A percentile compares a stretch with the other conserved stretches of the same genome.
phyloP scores from a whole-genome alignment of 2,888 invertebrate genomes.

The Deladenus siricidicola region DNA sequence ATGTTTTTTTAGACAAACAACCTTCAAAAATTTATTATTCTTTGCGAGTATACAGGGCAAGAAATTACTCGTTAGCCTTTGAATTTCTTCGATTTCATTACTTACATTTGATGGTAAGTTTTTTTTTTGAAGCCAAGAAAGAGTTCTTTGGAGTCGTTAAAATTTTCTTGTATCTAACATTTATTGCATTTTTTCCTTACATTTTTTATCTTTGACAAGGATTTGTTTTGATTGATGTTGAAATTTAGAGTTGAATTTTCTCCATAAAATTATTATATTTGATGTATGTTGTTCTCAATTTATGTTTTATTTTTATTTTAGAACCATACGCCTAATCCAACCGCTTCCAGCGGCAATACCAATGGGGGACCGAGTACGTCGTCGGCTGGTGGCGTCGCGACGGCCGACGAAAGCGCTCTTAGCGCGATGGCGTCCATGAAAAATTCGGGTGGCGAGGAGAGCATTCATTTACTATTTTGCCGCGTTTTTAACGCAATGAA shows the following conservation, averaged over 20 bases:
- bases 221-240: too few relatives aligned
- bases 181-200: too few relatives aligned
- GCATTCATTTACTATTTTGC: slow-evolving; percentile 4
- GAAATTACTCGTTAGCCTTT: slow-evolving; percentile 42
- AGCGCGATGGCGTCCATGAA: not conserved
- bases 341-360: not conserved
- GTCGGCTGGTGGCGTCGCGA: not conserved
- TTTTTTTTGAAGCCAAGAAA: too few relatives aligned
- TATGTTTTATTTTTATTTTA: too few relatives aligned
- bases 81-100: slow-evolving; percentile 42
- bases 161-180: too few relatives aligned
- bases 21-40: slow-evolving; percentile 43
- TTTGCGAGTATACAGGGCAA: slow-evolving; percentile 42
- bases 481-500: slow-evolving; percentile 33
- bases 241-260: too few relatives aligned
- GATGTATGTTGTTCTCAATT: too few relatives aligned
- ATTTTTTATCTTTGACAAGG: too few relatives aligned
- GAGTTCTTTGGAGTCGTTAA: too few relatives aligned
- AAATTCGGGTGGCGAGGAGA: not conserved
- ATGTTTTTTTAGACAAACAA: slow-evolving; percentile 25
- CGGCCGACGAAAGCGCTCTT: not conserved
- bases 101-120: slow-evolving; percentile 11
- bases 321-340: too few relatives aligned
- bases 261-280: too few relatives aligned
- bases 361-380: not conserved